Percentiles rank a stretch among this genome's conserved stretches.
Evolutionary conservation across 2,113 vertebrate species (phyloP).

Genomic region (Varanus komodoensis): DNA sequence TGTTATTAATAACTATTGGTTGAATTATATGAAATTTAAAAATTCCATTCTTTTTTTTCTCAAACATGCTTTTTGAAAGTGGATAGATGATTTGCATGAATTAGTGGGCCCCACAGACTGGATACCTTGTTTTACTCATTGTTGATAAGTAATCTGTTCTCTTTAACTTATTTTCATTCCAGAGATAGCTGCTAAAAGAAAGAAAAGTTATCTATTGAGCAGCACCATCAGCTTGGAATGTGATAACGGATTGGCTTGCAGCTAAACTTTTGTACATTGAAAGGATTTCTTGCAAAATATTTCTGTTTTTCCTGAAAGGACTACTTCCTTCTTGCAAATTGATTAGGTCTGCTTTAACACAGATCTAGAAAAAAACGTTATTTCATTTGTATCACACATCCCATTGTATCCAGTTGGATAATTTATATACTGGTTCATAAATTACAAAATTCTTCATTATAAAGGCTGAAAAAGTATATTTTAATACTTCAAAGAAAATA

Average conservation of each 20-base stretch:
- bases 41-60: too few relatives aligned
- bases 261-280: neutral
- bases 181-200: neutral
- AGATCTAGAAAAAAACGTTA: neutral
- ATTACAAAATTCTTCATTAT: constrained; percentile 10
- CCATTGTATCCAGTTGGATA: neutral
- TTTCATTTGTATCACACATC: neutral
- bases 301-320: neutral
- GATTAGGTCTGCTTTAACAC: neutral
- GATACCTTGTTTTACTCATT: neutral
- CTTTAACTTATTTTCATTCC: neutral
- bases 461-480: neutral
- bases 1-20: too few relatives aligned
- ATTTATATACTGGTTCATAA: neutral
- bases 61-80: too few relatives aligned
- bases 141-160: neutral
- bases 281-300: neutral
- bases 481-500: neutral
- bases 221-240: neutral
- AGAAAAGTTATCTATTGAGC: neutral
- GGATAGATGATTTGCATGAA: too few relatives aligned
- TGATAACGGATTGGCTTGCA: neutral
- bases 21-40: too few relatives aligned
- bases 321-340: neutral
- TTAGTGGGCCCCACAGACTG: too few relatives aligned